Evolutionary conservation across 2,113 vertebrate species (phyloP), one percentile per base, ranked within the genome.

Genomic region (Cyphomyrus plagiostoma): DNA sequence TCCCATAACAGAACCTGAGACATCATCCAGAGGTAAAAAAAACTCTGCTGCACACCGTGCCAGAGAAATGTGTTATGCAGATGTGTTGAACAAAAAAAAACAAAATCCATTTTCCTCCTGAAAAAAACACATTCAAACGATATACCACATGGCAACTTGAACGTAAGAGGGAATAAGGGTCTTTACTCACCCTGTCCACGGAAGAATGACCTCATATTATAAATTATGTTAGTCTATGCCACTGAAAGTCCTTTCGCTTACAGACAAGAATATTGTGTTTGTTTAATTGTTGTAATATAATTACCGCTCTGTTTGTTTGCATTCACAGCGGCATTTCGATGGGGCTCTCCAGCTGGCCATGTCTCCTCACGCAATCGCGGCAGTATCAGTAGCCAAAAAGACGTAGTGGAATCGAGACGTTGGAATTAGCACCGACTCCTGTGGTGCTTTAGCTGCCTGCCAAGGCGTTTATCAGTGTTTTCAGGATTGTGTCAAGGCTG

Each of bases 61-160:
- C 89, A 89, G n/a, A 92, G 90, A 93, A 95, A 96, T 96, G 93
- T 95, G 95, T 91, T 89, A 91, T 92, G 92, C 96, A 96, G 96
- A 96, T 96, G 96, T 95, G 90, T 90, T 26, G 45, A 26, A 82
- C 42, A 62, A 39, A 45, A 46, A 87, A 87, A 82, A 88, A 46
- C 56, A 45, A 26, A 89, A 85, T 80, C 42, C 30, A 53, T 89
- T 74, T 87, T 87, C 85, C 80, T 45, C 26, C 50, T 8, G 42
- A 46, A 62, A 88, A 49, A 56, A 88, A 56, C 21, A 62, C 86
- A 62, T 58, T 66, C 86, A 88, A 62, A 58, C 21, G 42, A 10
- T 46, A 66, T 42, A 58, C 30, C 58, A 88, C 45, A 70, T 88
- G 58, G 87, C 26, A 74, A 88, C 45, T 15, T 39, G 56, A 45